A percentile compares a stretch with the other conserved stretches of the same genome.
phyloP scores from a whole-genome alignment of 2,113 vertebrate species.

The Physeter macrocephalus region DNA sequence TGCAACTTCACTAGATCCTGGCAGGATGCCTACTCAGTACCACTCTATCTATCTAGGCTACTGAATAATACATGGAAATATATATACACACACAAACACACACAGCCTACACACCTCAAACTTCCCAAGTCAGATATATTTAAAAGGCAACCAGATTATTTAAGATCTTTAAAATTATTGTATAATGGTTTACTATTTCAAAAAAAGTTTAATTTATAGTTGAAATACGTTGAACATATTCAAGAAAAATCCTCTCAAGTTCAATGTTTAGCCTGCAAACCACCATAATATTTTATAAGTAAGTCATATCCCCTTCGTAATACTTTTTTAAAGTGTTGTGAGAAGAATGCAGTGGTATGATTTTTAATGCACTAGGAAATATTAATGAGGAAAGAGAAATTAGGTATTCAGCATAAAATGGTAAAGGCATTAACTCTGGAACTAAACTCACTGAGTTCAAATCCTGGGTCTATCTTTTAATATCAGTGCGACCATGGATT shows the following conservation, averaged over 20 bases:
- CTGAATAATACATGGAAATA: constrained; percentile 19
- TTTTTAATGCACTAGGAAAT: neutral
- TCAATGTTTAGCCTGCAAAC: neutral
- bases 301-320: neutral
- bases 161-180: neutral
- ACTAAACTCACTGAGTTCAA: neutral
- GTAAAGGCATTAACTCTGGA: neutral
- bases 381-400: neutral
- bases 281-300: neutral
- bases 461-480: neutral
- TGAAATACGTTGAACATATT: neutral
- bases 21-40: constrained; percentile 47
- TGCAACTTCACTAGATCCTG: constrained; percentile 34
- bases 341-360: neutral
- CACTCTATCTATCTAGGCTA: constrained; percentile 68
- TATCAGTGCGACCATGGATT: neutral
- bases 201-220: neutral
- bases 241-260: constrained; percentile 12
- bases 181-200: neutral
- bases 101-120: neutral
- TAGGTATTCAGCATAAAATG: neutral
- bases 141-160: neutral
- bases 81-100: neutral
- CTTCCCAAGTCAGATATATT: neutral
- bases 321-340: neutral